phyloP scores from a whole-genome alignment of 1,140 invertebrate genomes.

The Panulirus ornatus region DNA sequence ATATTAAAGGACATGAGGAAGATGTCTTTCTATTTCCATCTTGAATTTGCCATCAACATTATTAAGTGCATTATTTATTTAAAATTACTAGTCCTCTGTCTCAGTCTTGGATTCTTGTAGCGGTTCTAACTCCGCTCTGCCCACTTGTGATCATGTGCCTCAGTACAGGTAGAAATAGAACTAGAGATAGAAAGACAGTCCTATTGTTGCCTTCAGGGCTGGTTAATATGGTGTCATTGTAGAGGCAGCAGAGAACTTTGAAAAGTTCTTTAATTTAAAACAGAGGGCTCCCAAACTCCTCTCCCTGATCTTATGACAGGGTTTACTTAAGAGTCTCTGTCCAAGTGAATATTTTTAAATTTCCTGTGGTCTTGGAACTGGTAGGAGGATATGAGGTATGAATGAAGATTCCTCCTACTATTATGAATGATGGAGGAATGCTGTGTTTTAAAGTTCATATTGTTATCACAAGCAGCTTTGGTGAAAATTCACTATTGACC shows the following conservation, averaged over 20 bases:
- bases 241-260: constrained; percentile 17
- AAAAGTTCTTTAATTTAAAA: constrained; percentile 18
- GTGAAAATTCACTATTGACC: background rate
- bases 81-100: too few species aligned
- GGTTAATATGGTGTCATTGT: background rate
- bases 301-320: background rate
- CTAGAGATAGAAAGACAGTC: constrained; percentile 36
- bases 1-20: too few species aligned
- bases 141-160: constrained; percentile 68
- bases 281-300: background rate
- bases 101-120: background rate
- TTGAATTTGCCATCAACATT: too few species aligned
- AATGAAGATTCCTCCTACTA: background rate
- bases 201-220: constrained; percentile 41
- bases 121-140: constrained; percentile 30
- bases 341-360: background rate
- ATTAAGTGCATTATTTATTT: too few species aligned
- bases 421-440: background rate
- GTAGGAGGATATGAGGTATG: background rate
- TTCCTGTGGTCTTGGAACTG: constrained; percentile 18
- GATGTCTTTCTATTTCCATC: too few species aligned
- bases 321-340: background rate
- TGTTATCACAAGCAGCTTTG: background rate
- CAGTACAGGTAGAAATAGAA: constrained; percentile 66
- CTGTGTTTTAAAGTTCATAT: background rate